These are phyloP conservation scores for Rhegmatorhina hoffmannsi DNA, from an alignment of 2,113 vertebrate genomes.

Conservation along the genomic window DNA sequence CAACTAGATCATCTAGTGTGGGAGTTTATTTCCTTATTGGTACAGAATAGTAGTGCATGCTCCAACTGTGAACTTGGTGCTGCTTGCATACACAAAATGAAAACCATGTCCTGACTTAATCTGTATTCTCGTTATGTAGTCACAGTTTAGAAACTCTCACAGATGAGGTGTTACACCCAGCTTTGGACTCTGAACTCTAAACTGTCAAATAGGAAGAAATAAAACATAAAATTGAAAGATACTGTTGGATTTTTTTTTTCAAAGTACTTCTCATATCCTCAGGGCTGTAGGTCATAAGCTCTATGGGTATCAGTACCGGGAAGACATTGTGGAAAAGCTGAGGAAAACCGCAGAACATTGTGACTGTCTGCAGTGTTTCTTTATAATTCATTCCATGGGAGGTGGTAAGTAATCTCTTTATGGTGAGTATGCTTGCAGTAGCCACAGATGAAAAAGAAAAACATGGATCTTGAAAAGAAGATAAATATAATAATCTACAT, in stretches of 20 bases:
- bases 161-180: neutral
- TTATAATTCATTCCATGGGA: constrained; percentile 97
- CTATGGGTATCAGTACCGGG: constrained; percentile 87
- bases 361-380: constrained; percentile 95
- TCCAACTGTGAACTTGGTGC: neutral
- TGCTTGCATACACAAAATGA: neutral
- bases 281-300: constrained; percentile 93
- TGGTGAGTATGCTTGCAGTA: neutral
- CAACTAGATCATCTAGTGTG: neutral
- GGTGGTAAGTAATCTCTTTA: constrained; percentile 82
- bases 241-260: neutral
- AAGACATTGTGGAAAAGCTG: constrained; percentile 88
- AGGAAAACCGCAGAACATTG: constrained; percentile 90
- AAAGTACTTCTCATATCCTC: constrained; percentile 10
- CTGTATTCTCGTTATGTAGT: neutral
- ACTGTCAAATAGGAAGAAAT: neutral
- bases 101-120: neutral
- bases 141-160: neutral
- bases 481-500: neutral
- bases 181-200: neutral
- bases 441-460: neutral
- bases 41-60: neutral
- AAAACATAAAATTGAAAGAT: neutral
- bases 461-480: neutral
- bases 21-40: neutral